Conservation (phyloP, 1,140 invertebrate species). For the Xylocopa sonorina region DNA sequence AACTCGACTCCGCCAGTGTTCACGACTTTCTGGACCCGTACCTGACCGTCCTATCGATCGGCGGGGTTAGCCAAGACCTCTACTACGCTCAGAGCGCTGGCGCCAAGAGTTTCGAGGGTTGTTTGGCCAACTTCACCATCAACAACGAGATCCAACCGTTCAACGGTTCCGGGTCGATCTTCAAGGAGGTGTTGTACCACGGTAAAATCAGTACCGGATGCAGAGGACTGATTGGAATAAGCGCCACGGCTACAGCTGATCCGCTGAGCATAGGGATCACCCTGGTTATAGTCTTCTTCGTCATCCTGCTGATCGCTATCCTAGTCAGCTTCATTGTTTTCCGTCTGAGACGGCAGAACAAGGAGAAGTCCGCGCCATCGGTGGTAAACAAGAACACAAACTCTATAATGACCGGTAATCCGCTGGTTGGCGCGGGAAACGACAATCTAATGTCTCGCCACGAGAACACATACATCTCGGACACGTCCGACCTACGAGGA, state of each 20-base stretch:
- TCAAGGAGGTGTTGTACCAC: slow-evolving; percentile 85
- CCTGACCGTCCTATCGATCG: slow-evolving; percentile 89
- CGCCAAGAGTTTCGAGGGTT: slow-evolving; percentile 90
- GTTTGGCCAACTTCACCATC: slow-evolving; percentile 93
- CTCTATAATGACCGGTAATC: slow-evolving; percentile 76
- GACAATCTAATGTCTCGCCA: slow-evolving; percentile 77
- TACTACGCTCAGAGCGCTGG: slow-evolving; percentile 82
- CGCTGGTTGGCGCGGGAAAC: slow-evolving; percentile 67
- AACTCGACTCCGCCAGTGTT: slow-evolving; percentile 90
- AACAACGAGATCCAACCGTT: slow-evolving; percentile 95
- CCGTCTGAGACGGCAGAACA: slow-evolving; percentile 90
- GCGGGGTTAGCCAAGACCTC: slow-evolving; percentile 85
- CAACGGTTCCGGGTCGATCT: slow-evolving; percentile 92
- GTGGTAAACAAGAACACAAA: slow-evolving; percentile 77
- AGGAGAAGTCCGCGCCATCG: slow-evolving; percentile 86
- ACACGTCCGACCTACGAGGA: slow-evolving; percentile 82
- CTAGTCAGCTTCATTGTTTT: slow-evolving; percentile 95
- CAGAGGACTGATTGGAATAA: slow-evolving; percentile 87
- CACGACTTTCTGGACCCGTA: slow-evolving; percentile 97
- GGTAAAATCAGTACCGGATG: slow-evolving; percentile 88
- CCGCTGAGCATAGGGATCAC: slow-evolving; percentile 95
- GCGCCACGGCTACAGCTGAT: slow-evolving; percentile 89
- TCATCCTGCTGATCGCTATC: slow-evolving; percentile 93
- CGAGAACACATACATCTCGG: slow-evolving; percentile 80
- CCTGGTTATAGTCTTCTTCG: slow-evolving; percentile 96